A percentile compares a stretch with the other conserved stretches of the same genome.
phyloP scores from a whole-genome alignment of 2,113 vertebrate genomes.

The Nerophis lumbriciformis region DNA sequence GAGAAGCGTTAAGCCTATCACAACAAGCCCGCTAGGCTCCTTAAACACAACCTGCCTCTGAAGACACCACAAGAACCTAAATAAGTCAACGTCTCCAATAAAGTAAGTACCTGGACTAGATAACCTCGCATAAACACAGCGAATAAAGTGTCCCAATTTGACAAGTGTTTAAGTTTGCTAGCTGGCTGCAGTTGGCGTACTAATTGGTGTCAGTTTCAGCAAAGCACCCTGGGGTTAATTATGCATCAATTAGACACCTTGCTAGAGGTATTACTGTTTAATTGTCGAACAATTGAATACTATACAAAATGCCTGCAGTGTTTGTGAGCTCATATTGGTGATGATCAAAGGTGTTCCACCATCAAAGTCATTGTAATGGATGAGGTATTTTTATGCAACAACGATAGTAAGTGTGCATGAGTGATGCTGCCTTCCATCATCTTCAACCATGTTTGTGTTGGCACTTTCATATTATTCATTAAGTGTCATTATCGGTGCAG shows the following conservation, averaged over 20 bases:
- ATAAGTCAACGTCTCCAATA: slow-evolving; percentile 2
- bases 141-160: not conserved
- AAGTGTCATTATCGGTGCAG: too few relatives aligned
- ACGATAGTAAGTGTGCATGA: slow-evolving; percentile 17
- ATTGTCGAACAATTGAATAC: too few relatives aligned
- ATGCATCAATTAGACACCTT: not conserved
- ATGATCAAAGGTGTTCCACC: too few relatives aligned
- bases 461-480: too few relatives aligned
- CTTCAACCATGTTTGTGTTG: too few relatives aligned
- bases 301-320: too few relatives aligned
- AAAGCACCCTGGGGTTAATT: not conserved
- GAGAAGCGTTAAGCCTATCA: slow-evolving; percentile 32
- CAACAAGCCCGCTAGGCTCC: slow-evolving; percentile 16
- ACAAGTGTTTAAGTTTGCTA: not conserved
- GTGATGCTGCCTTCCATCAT: slow-evolving; percentile 19
- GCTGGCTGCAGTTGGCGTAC: not conserved
- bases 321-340: not conserved
- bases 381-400: slow-evolving; percentile 2
- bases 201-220: not conserved
- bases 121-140: not conserved
- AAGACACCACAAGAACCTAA: slow-evolving; percentile 11
- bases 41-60: slow-evolving; percentile 20
- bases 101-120: slow-evolving; percentile 43
- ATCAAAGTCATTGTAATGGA: not conserved
- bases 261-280: not conserved